Evolutionary conservation across 2,113 vertebrate species (phyloP).

Genomic region (Ictalurus furcatus): DNA sequence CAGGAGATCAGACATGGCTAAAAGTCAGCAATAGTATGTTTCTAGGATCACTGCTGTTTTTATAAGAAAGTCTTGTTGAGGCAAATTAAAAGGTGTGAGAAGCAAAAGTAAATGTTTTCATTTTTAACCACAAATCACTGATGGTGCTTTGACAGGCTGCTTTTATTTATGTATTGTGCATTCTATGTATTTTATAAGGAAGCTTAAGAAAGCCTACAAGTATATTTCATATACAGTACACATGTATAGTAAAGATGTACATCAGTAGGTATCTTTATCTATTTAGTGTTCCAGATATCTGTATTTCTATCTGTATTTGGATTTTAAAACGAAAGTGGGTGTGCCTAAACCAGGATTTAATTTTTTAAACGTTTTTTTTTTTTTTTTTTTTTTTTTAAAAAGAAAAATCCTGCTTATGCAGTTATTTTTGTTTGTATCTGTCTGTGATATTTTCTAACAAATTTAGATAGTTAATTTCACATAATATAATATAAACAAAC

Average conservation of each 20-base stretch:
- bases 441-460: not conserved
- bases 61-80: conserved; percentile 79
- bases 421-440: not conserved
- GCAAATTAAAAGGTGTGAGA: conserved; percentile 77
- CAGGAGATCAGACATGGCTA: conserved; percentile 80
- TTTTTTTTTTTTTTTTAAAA: not conserved
- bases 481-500: no score
- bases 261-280: not conserved
- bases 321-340: not conserved
- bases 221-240: not conserved
- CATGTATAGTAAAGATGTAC: not conserved
- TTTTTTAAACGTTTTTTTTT: not conserved
- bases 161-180: not conserved
- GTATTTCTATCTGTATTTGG: not conserved
- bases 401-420: not conserved
- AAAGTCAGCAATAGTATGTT: not conserved
- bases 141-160: not conserved
- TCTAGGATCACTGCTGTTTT: conserved; percentile 65
- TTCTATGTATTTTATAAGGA: not conserved
- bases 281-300: not conserved
- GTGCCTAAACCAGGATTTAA: not conserved
- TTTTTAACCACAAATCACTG: not conserved
- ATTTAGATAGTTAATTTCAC: not conserved
- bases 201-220: not conserved
- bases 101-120: not conserved